A percentile compares a stretch with the other conserved stretches of the same genome.
Conservation (phyloP, 1,140 invertebrate species). For the Ceratosolen solmsi region DNA sequence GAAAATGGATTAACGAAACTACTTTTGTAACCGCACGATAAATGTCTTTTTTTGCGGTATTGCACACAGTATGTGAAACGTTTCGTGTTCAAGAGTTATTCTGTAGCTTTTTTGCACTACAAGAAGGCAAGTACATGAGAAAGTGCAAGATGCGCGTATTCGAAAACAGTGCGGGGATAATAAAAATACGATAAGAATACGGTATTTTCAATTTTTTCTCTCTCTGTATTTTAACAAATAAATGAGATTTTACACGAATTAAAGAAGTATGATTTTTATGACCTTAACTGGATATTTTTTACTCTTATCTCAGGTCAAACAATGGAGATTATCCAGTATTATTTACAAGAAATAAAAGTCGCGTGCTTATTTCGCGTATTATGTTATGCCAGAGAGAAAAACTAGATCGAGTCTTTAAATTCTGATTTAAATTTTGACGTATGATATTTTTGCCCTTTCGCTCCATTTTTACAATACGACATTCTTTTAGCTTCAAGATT, state of each 20-base stretch:
- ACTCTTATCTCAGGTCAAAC: not conserved
- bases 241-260: not conserved
- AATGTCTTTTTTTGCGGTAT: not conserved
- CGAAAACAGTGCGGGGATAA: not conserved
- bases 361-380: not conserved
- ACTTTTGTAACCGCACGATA: constrained; percentile 27
- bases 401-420: too few species aligned
- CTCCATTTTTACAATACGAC: too few species aligned
- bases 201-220: not conserved
- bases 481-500: too few species aligned
- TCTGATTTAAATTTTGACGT: too few species aligned
- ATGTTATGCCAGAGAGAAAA: too few species aligned
- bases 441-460: too few species aligned
- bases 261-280: not conserved
- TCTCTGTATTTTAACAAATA: not conserved
- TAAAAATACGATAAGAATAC: constrained; percentile 2
- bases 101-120: not conserved
- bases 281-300: not conserved
- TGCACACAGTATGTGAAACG: not conserved
- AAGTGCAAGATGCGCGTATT: constrained; percentile 7
- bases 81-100: not conserved
- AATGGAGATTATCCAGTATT: not conserved
- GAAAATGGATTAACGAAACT: constrained; percentile 32
- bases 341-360: not conserved
- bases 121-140: not conserved